Evolutionary conservation across 2,113 vertebrate genomes (phyloP).

Genomic region (Melanotaenia duboulayi): DNA sequence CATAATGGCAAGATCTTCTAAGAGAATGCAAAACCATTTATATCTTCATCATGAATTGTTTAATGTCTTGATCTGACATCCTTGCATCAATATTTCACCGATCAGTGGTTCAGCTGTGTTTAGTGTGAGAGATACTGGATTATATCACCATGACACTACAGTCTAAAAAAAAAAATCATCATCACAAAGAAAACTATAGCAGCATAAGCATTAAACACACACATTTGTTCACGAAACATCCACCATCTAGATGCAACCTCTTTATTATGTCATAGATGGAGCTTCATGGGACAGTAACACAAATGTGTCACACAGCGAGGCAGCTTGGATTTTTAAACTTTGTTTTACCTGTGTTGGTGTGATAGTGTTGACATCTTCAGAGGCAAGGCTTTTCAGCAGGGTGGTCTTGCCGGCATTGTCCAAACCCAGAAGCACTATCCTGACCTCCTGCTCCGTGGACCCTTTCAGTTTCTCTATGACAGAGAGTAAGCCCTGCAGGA

Average conservation of each 20-base stretch:
- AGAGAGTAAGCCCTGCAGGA: slow-evolving; percentile 87
- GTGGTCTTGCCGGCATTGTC: slow-evolving; percentile 92
- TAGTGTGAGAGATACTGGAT: slow-evolving; percentile 3
- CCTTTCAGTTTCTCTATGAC: slow-evolving; percentile 89
- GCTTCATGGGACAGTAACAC: not conserved
- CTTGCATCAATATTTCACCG: not conserved
- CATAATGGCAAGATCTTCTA: not conserved
- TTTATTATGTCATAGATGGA: not conserved
- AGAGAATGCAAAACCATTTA: slow-evolving; percentile 26
- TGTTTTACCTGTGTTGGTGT: slow-evolving; percentile 87
- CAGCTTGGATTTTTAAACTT: not conserved
- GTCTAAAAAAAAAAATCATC: not conserved
- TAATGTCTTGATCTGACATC: slow-evolving; percentile 19
- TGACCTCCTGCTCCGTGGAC: slow-evolving; percentile 84
- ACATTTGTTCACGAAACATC: not conserved
- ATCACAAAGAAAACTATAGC: not conserved
- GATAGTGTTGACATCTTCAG: slow-evolving; percentile 89
- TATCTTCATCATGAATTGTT: slow-evolving; percentile 17
- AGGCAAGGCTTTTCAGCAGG: slow-evolving; percentile 85
- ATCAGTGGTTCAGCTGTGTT: not conserved
- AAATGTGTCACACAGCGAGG: not conserved
- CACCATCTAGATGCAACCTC: not conserved
- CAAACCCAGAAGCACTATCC: slow-evolving; percentile 88
- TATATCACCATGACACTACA: not conserved
- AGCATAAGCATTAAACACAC: not conserved